Evolutionary conservation across 2,113 vertebrate species (phyloP).

Genomic region (Cygnus atratus): DNA sequence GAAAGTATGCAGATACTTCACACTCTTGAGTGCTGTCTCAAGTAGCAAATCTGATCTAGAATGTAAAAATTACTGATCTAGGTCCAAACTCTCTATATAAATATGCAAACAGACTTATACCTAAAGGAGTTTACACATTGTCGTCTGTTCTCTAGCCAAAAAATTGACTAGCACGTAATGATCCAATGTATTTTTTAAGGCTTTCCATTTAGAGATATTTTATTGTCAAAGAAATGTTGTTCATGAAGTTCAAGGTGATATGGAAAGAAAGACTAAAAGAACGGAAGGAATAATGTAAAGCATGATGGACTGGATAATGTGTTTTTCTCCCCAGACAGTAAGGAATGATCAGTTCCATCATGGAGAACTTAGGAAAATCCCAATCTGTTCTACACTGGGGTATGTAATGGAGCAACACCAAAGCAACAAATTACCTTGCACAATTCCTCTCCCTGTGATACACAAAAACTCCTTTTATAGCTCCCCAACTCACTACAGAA

Average conservation of each 20-base stretch:
- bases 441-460: neutral
- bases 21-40: neutral
- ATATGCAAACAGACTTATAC: neutral
- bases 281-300: neutral
- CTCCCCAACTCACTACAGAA: neutral
- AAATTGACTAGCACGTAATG: neutral
- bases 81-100: neutral
- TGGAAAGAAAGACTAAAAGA: neutral
- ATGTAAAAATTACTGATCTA: neutral
- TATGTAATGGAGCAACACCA: neutral
- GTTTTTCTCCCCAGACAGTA: neutral
- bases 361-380: neutral
- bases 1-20: slow-evolving; percentile 19
- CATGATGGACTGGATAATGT: neutral
- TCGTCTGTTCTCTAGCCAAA: neutral
- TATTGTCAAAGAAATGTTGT: neutral
- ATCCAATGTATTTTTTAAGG: neutral
- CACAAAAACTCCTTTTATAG: neutral
- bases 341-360: neutral
- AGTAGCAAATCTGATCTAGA: neutral
- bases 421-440: neutral
- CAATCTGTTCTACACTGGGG: neutral
- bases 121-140: neutral
- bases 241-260: neutral
- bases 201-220: neutral